phyloP scores from a whole-genome alignment of 2,113 vertebrate genomes.

The Onychorhynchus coronatus region DNA sequence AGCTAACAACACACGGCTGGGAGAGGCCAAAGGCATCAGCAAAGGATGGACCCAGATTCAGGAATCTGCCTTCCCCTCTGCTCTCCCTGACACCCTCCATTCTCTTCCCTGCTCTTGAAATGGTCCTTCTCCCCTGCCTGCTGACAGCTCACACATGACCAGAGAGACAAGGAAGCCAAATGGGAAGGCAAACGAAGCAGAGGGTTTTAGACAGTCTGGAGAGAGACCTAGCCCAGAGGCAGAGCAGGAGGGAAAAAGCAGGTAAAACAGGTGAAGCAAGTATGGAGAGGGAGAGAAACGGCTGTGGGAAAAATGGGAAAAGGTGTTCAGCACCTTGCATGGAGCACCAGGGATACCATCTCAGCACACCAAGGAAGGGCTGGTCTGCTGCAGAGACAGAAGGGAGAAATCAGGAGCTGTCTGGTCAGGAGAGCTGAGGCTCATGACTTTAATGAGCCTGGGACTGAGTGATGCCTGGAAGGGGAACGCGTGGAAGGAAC shows the following conservation, averaged over 20 bases:
- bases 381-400: background rate
- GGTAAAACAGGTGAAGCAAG: conserved; percentile 49
- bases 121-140: background rate
- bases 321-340: background rate
- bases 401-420: background rate
- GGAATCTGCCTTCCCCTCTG: background rate
- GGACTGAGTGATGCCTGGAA: background rate
- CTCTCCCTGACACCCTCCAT: background rate
- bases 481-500: background rate
- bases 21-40: background rate
- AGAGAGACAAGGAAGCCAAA: conserved; percentile 16
- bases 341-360: accelerated
- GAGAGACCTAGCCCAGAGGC: conserved; percentile 30
- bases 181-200: background rate
- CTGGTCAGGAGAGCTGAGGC: background rate
- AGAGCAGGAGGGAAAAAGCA: conserved; percentile 1
- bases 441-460: background rate
- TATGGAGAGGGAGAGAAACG: background rate
- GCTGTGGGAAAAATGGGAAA: conserved; percentile 33
- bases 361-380: background rate
- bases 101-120: background rate
- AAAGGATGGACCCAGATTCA: background rate
- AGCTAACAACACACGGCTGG: background rate
- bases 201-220: conserved; percentile 4
- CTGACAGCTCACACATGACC: background rate